Base-by-base conservation (phyloP, 2,888 invertebrate species). In the Brachypalpus laphriformis region DNA sequence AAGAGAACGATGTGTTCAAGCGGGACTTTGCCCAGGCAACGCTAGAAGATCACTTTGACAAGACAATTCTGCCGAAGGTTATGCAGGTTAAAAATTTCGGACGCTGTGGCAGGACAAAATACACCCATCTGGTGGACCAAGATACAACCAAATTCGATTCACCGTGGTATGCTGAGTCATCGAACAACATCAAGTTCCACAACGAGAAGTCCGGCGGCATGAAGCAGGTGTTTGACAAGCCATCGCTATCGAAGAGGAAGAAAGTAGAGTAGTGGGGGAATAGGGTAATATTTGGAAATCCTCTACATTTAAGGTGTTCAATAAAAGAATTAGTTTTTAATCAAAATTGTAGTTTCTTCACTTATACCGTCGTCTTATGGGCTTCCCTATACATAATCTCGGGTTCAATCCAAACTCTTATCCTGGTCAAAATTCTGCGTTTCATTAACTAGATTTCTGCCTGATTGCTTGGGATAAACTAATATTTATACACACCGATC, bases 21-120 rank as follows among this genome's bases (percentile, higher is more conserved):
- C 94, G 98, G 89, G 98, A 99, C 91, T 98, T 98, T 92, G 97
- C 98, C 0, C 97, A 97, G 75, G 96, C 99, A 0, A 99, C 99
- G 0, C 92, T 99, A 89, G 99, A 99, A 89, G 99, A 99, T 94
- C 98, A 99, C 92, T 99, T 99, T 91, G 98, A 99, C 91, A 99
- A 99, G 93, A 98, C 99, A 28, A 97, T 99, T 87, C 92, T 99
- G 85, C 99, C 99, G 1, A 99, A 99, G 94, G 99, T 99, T 88
- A 99, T 99, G 99, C 99, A 99, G 94, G 99, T 99, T 49, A 99
- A 99, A 93, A 99, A 99, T 93, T 99, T 99, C 92, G 99, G 99
- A 9, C 95, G 99, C 1, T 99, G 99, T 63, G 99, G 99, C 4
- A 95, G 99, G 66, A 99, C 99, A 0, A 99, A 99, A 90, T 99